These are phyloP conservation scores for Alcedo atthis DNA, from an alignment of 2,797 vertebrate genomes.

Conservation along the genomic window DNA sequence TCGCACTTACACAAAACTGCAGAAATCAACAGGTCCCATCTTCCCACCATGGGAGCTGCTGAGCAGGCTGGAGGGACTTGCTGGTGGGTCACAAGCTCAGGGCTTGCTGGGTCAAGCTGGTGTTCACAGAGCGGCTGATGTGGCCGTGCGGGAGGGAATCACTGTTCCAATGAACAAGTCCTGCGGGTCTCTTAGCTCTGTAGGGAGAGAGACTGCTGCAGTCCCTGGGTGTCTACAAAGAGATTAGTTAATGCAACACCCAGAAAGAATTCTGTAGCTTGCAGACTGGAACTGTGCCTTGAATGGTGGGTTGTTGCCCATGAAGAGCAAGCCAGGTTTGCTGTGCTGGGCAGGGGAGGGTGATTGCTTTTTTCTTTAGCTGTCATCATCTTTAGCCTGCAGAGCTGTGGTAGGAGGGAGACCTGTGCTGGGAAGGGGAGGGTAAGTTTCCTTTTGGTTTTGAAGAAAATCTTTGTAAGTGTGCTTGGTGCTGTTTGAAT, in stretches of 20 bases:
- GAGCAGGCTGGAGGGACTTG: background rate
- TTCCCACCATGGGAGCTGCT: background rate
- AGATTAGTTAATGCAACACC: background rate
- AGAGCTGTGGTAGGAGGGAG: background rate
- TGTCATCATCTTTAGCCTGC: background rate
- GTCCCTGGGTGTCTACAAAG: background rate
- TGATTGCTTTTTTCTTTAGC: background rate
- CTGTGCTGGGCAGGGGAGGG: background rate
- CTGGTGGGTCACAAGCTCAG: background rate
- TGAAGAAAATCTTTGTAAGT: slow-evolving; percentile 12
- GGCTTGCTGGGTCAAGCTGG: background rate
- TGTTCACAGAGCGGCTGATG: accelerated
- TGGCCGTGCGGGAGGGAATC: background rate
- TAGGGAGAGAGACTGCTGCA: background rate
- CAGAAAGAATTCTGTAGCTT: background rate
- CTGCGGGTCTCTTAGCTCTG: background rate
- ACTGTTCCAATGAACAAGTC: background rate
- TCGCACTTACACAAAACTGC: background rate
- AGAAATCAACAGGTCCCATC: slow-evolving; percentile 37
- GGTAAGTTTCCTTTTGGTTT: background rate
- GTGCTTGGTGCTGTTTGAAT: slow-evolving; percentile 31
- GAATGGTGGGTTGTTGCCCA: background rate
- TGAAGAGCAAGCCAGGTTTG: background rate
- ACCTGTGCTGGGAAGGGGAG: background rate
- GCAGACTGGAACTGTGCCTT: background rate